These are phyloP conservation scores for Lordiphosa stackelbergi DNA, from an alignment of 1,140 invertebrate genomes.

Conservation along the genomic window DNA sequence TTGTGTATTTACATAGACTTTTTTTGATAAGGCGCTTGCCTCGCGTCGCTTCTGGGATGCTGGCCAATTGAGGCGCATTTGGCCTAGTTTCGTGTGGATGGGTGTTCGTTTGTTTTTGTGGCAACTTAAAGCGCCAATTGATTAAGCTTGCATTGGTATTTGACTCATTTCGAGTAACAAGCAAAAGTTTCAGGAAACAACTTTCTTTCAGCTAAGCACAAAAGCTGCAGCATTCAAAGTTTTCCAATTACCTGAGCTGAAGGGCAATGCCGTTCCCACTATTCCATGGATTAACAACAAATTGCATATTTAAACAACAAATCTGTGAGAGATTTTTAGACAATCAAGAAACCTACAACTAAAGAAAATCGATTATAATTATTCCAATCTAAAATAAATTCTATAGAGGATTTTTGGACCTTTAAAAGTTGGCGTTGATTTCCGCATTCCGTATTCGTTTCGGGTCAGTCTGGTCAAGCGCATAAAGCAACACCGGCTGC, in stretches of 20 bases:
- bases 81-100: slow-evolving; percentile 32
- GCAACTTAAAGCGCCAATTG: slow-evolving; percentile 53
- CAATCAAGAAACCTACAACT: no score
- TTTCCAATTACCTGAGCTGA: slow-evolving; percentile 65
- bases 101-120: not conserved
- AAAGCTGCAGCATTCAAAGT: slow-evolving; percentile 51
- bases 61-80: slow-evolving; percentile 34
- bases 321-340: no score
- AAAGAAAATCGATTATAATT: no score
- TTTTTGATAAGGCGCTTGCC: no score
- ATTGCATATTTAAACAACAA: slow-evolving; percentile 24
- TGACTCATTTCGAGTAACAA: slow-evolving; percentile 40
- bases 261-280: slow-evolving; percentile 11
- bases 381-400: no score
- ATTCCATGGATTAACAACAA: slow-evolving; percentile 36
- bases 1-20: slow-evolving; percentile 52
- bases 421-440: no score
- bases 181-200: slow-evolving; percentile 48
- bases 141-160: slow-evolving; percentile 44
- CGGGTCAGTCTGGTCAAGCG: no score
- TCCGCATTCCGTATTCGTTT: no score
- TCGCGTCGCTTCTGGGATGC: not conserved
- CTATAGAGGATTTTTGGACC: no score
- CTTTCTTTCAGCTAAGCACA: slow-evolving; percentile 33
- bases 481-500: no score